Evolutionary conservation across 2,888 invertebrate species (phyloP), one percentile per base, ranked within the genome.

Genomic region (Napeogenes inachia): DNA sequence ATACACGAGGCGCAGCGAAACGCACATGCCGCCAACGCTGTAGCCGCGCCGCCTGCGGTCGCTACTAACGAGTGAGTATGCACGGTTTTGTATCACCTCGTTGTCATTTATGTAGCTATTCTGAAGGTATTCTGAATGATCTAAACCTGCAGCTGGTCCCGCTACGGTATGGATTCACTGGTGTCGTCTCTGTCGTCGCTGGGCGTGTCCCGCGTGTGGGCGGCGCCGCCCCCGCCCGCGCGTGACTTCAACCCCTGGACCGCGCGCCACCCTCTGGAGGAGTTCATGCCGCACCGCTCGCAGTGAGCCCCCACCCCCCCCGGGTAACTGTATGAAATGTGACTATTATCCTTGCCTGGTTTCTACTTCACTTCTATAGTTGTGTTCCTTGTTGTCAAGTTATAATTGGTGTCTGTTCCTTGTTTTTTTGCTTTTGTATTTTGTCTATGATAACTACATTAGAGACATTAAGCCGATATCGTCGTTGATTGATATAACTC

Each of bases 191-290:
- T 86, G 82, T 71, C 77, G 10, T 72, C 82, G 21, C 75, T 84
- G 65, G 70, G 69, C 54, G 60, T 72, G 54, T 66, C 69, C 21
- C 72, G 72, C 64, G 77, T 75, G 75, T 66, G 65, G 59, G 66
- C 70, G 47, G 62, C 62, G 13, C 73, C 75, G 56, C 70, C 72
- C 53, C 73, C 74, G 57, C 73, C 71, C 60, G 68, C 76, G 58
- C 73, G 72, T 38, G 82, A 83, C 73, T 89, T 85, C 78, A 88
- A 89, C 77, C 85, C 85, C 12, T 89, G 89, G 89, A 89, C 89
- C 6, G 80, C 84, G 61, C 80, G 78, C 35, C 84, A 85, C 65
- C 89, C 89, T 66, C 78, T 89, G 69, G 81, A 82, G 68, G 86
- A 82, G 74, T 84, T 85, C 75, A 80, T 85, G 68, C 72, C 79